Conservation (phyloP, 2,888 invertebrate species). For the Hipparchia sbordonii region DNA sequence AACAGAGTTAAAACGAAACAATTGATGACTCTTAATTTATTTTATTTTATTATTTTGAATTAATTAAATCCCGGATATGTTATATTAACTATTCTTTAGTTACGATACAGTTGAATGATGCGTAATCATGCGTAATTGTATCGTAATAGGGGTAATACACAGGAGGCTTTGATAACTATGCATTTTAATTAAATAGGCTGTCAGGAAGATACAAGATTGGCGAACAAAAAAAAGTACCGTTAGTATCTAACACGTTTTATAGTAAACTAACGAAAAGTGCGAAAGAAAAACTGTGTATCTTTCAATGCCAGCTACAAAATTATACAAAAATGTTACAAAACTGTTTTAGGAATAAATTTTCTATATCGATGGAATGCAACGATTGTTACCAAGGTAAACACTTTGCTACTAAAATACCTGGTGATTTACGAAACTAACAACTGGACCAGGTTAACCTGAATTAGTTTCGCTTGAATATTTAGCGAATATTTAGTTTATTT, state of each 20-base stretch:
- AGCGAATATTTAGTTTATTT: slow-evolving; percentile 29
- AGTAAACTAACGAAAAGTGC: background rate
- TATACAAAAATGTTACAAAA: slow-evolving; percentile 10
- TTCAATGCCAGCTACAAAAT: slow-evolving; percentile 3
- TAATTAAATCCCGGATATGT: too few species aligned
- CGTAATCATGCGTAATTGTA: too few species aligned
- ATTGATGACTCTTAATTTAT: too few species aligned
- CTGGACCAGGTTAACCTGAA: slow-evolving; percentile 30
- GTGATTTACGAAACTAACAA: slow-evolving; percentile 34
- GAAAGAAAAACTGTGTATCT: background rate
- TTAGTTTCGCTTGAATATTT: slow-evolving; percentile 34
- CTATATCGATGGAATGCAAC: slow-evolving; percentile 10
- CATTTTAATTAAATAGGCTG: background rate
- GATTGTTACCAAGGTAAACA: slow-evolving; percentile 23
- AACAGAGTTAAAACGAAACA: too few species aligned
- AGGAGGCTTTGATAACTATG: too few species aligned
- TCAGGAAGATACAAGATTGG: too few species aligned
- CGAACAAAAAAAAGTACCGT: too few species aligned
- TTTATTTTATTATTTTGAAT: too few species aligned
- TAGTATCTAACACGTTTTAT: too few species aligned
- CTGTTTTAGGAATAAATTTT: slow-evolving; percentile 9
- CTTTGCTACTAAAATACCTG: slow-evolving; percentile 1
- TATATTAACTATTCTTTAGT: too few species aligned
- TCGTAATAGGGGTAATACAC: too few species aligned
- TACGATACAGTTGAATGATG: too few species aligned